Evolutionary conservation across 2,113 vertebrate species (phyloP), one percentile per base, ranked within the genome.

Genomic region (Rhinolophus ferrumequinum): DNA sequence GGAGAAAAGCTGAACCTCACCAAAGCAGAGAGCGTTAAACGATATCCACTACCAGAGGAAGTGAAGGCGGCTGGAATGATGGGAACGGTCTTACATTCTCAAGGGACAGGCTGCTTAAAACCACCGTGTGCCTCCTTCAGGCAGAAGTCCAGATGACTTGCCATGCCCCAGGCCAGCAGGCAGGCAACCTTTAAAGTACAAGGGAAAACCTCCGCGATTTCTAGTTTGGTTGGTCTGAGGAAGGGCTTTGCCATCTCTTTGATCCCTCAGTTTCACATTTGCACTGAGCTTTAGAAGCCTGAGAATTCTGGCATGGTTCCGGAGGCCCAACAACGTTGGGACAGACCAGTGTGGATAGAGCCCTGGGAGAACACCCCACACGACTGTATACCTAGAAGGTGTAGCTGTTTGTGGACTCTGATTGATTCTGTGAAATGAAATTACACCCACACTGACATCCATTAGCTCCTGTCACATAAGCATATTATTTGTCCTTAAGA

Each of bases 401-500:
- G 1, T 26, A 84, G 14, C 64, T 66, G 9, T 75, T 58, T 56
- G 30, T 85, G 50, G 41, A 38, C 47, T 64, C 89, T 88, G 64
- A 47, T 62, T 22, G 14, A 50, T 16, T 72, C 56, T 90, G 9
- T 86, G 64, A 94, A 64, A 58, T 83, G 58, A 83, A 58, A 84
- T 96, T 64, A 88, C 14, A 84, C 18, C 64, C 81, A 64, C 26
- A 52, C 6, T 93, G 52, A 64, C 44, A 94, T 67, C 87, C 77
- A n/a, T 76, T 88, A 64, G 33, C 41, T 67, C 58, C 77, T 85
- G 13, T 76, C 62, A 76, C 47, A 41, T 22, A 50, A 8, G 16
- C n/a, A 80, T 90, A 60, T 58, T 21, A 81, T 94, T 90, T 90
- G 41, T 89, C 47, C 22, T 80, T 92, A 56, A 86, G 73, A 88